phyloP scores from a whole-genome alignment of 2,888 invertebrate species.

The Dolomedes plantarius region DNA sequence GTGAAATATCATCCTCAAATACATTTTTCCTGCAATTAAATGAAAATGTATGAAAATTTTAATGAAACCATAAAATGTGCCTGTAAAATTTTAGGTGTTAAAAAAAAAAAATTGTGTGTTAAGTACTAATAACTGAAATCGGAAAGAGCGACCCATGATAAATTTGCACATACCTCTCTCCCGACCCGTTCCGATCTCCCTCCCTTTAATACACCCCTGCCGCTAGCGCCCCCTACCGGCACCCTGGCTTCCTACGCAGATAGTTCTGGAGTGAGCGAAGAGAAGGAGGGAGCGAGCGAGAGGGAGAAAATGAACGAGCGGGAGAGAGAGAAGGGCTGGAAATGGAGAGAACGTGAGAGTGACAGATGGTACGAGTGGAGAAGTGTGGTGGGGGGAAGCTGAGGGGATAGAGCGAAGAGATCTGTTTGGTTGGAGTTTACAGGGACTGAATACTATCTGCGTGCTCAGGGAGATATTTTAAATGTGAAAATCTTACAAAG shows the following conservation, averaged over 20 bases:
- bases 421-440: constrained; percentile 47
- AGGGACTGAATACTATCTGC: not conserved
- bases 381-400: constrained; percentile 1
- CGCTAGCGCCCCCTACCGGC: not conserved
- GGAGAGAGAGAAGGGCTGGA: constrained; percentile 41
- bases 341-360: constrained; percentile 62
- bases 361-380: constrained; percentile 53
- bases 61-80: too few relatives aligned
- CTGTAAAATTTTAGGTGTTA: too few relatives aligned
- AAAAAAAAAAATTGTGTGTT: too few relatives aligned
- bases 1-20: too few relatives aligned
- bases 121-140: too few relatives aligned
- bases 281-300: not conserved
- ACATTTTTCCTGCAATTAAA: too few relatives aligned
- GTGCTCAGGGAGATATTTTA: not conserved
- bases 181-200: not conserved
- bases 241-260: not conserved
- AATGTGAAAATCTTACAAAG: not conserved
- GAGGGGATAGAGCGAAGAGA: constrained; percentile 27
- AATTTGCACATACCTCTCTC: not conserved
- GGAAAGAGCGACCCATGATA: not conserved
- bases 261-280: constrained; percentile 19
- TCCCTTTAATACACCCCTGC: not conserved
- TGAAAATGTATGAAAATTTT: too few relatives aligned
- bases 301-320: constrained; percentile 30